Evolutionary conservation across 2,797 vertebrate species (phyloP).

Genomic region (Amazonetta brasiliensis): DNA sequence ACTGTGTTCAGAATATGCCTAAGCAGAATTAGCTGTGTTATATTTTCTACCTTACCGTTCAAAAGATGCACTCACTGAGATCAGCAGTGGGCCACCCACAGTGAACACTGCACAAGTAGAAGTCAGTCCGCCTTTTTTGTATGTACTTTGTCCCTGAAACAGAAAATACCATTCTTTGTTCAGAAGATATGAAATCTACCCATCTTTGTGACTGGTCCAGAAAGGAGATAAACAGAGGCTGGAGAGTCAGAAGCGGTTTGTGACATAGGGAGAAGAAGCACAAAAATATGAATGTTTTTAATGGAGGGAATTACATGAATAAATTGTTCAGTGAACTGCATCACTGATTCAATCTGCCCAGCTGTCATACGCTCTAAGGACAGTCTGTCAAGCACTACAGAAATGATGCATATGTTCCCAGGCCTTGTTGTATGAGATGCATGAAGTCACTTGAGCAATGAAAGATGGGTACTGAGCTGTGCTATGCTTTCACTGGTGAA

Average conservation of each 20-base stretch:
- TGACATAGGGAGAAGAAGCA: neutral
- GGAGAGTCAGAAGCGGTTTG: neutral
- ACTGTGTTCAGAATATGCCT: neutral
- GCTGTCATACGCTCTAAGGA: neutral
- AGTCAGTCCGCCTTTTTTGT: neutral
- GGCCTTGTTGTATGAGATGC: neutral
- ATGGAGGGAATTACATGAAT: neutral
- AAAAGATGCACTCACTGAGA: neutral
- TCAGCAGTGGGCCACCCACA: neutral
- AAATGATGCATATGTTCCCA: neutral
- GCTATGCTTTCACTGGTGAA: neutral
- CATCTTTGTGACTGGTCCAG: neutral
- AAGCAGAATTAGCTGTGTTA: neutral
- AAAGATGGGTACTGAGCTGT: neutral
- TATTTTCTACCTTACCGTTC: neutral
- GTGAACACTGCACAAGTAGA: neutral
- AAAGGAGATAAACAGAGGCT: neutral
- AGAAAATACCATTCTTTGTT: neutral
- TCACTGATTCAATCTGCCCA: neutral
- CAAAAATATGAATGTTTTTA: neutral
- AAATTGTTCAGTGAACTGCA: neutral
- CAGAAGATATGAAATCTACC: neutral
- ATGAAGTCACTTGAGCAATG: neutral
- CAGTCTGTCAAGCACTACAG: neutral
- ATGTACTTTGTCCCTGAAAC: neutral